Evolutionary conservation across 2,113 vertebrate species (phyloP).

Genomic region (Vireo altiloquus): DNA sequence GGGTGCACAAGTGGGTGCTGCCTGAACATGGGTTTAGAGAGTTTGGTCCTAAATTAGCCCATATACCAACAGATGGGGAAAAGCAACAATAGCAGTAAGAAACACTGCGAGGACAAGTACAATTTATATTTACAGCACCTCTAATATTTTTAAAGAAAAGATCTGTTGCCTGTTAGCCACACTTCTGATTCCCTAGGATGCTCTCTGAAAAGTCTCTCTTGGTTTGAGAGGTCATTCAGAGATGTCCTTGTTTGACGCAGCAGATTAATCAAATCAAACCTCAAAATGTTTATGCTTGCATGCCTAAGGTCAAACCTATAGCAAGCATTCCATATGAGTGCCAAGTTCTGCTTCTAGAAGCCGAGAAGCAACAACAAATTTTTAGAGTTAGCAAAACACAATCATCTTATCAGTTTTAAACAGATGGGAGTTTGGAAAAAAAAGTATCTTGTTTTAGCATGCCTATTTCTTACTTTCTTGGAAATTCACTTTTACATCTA

Average conservation of each 20-base stretch:
- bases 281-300: not conserved
- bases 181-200: not conserved
- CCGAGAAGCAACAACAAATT: not conserved
- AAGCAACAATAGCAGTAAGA: not conserved
- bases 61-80: not conserved
- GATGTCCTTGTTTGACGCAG: not conserved
- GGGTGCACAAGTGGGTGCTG: not conserved
- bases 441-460: not conserved
- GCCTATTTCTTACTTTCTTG: not conserved
- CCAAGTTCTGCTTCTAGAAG: not conserved
- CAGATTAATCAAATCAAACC: not conserved
- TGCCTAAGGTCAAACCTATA: not conserved
- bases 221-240: not conserved
- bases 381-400: not conserved
- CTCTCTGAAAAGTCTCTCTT: not conserved
- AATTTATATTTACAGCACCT: not conserved
- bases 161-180: not conserved
- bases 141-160: not conserved
- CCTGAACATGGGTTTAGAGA: not conserved
- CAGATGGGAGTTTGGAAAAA: not conserved
- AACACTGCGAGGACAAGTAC: not conserved
- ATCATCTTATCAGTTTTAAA: not conserved
- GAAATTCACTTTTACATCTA: not conserved
- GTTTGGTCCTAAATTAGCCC: not conserved
- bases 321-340: not conserved